A percentile compares a stretch with the other conserved stretches of the same genome.
Evolutionary conservation across 2,797 vertebrate genomes (phyloP).

Genomic region (Manis pentadactyla): DNA sequence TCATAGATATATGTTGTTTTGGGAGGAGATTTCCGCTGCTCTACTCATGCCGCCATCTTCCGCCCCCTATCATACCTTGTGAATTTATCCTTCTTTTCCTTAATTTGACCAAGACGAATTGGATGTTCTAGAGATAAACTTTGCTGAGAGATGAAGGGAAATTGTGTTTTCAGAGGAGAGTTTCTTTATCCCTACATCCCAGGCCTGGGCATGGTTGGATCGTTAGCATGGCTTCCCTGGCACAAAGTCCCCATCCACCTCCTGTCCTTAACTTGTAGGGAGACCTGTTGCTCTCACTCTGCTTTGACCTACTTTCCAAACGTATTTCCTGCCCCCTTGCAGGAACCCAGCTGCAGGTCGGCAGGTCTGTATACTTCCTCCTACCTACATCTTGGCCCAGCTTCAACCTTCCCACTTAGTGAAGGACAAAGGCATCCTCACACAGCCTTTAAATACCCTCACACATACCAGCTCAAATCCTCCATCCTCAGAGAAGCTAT

Average conservation of each 20-base stretch:
- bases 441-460: neutral
- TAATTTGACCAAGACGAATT: neutral
- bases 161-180: neutral
- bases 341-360: neutral
- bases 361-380: neutral
- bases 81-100: neutral
- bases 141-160: slow-evolving; percentile 28
- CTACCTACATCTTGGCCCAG: neutral
- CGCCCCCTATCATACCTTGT: no score
- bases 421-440: neutral
- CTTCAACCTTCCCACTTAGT: neutral
- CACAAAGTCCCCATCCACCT: neutral
- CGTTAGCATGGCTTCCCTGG: neutral
- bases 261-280: neutral
- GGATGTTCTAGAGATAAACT: neutral
- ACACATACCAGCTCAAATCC: neutral
- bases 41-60: no score
- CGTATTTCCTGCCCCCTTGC: neutral
- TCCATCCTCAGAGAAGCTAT: neutral
- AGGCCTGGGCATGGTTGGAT: neutral
- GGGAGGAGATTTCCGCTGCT: no score
- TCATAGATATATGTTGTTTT: no score
- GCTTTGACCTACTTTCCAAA: neutral
- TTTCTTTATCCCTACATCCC: slow-evolving; percentile 20
- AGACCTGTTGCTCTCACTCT: neutral